Evolutionary conservation across 2,113 vertebrate genomes (phyloP).

Genomic region (Hypomesus transpacificus): DNA sequence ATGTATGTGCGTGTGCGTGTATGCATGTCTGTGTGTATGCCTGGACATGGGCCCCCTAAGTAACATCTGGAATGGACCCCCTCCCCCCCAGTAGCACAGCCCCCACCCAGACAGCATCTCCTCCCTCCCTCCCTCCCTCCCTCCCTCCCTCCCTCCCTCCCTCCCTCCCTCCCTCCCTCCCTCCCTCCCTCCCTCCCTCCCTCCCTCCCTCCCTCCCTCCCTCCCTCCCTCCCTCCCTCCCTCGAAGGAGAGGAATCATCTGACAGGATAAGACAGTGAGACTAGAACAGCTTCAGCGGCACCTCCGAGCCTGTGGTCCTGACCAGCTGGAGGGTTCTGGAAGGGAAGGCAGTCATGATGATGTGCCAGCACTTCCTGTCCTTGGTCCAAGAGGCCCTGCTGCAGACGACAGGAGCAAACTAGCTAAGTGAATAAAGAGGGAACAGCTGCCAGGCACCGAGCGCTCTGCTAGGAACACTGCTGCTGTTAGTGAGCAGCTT

Average conservation of each 20-base stretch:
- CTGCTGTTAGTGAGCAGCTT: no score
- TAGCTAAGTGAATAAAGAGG: slow-evolving; percentile 1
- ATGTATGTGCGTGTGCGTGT: neutral
- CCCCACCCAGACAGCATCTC: slow-evolving; percentile 14
- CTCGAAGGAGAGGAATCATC: slow-evolving; percentile 38
- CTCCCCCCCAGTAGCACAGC: slow-evolving; percentile 15
- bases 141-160: neutral
- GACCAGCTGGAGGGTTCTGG: slow-evolving; percentile 48
- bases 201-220: slow-evolving; percentile 16
- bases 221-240: neutral
- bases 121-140: neutral
- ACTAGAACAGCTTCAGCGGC: slow-evolving; percentile 41
- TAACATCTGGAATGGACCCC: slow-evolving; percentile 44
- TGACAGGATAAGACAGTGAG: slow-evolving; percentile 41
- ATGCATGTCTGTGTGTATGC: neutral
- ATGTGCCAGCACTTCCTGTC: slow-evolving; percentile 30
- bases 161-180: neutral
- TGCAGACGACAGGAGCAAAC: slow-evolving; percentile 3
- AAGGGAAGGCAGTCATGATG: slow-evolving; percentile 28
- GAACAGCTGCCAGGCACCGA: neutral
- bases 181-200: neutral
- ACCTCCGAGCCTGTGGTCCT: slow-evolving; percentile 25
- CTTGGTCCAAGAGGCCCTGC: neutral
- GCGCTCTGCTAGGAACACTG: neutral
- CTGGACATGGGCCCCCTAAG: slow-evolving; percentile 16